Conservation (phyloP, 1,140 invertebrate genomes). For the Panagrolaimus sp. region DNA sequence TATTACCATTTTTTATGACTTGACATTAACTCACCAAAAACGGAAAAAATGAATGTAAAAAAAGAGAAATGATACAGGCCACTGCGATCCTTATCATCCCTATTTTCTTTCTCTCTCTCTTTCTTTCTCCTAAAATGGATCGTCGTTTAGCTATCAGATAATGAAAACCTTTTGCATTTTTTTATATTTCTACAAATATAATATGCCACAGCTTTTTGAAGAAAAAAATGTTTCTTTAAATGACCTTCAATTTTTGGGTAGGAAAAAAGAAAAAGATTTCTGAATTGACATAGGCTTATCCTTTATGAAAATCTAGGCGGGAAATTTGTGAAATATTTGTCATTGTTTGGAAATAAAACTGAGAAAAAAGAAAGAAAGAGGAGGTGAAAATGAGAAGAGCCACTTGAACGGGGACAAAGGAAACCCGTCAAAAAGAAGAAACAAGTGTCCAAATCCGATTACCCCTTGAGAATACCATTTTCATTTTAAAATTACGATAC, state of each 20-base stretch:
- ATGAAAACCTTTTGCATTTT: too few species aligned
- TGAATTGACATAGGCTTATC: conserved; percentile 7
- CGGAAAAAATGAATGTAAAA: too few species aligned
- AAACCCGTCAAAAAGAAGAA: background rate
- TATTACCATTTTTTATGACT: too few species aligned
- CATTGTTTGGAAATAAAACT: conserved; percentile 4
- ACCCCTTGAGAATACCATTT: background rate
- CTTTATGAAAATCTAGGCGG: conserved; percentile 15
- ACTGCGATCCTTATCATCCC: too few species aligned
- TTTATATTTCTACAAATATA: too few species aligned
- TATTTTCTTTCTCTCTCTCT: too few species aligned
- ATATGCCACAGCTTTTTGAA: too few species aligned
- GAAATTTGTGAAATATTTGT: conserved; percentile 11
- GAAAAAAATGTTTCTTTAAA: conserved; percentile 13
- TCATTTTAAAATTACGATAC: background rate
- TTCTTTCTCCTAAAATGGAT: too few species aligned
- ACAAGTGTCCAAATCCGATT: conserved; percentile 16
- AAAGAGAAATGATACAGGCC: too few species aligned
- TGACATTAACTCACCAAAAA: too few species aligned
- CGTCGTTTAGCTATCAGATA: too few species aligned
- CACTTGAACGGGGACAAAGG: background rate
- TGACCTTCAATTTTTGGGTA: background rate
- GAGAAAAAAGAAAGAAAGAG: background rate
- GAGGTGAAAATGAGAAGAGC: conserved; percentile 9
- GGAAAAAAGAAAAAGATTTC: background rate